Percentiles rank a stretch among this genome's conserved stretches.
phyloP scores from a whole-genome alignment of 2,797 vertebrate species.

The Cottoperca gobio region DNA sequence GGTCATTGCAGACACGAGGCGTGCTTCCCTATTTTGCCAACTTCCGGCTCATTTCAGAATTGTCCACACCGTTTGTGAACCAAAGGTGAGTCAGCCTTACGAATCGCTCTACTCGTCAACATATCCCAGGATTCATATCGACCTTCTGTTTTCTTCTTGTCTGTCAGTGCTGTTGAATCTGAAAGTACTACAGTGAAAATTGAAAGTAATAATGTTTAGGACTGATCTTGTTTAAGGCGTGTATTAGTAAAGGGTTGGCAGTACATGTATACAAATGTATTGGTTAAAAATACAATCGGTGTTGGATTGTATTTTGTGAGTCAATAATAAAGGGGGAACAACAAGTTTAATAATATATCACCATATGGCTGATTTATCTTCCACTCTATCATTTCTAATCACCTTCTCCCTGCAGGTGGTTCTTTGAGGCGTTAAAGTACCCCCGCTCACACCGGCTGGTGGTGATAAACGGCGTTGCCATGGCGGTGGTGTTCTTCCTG shows the following conservation, averaged over 20 bases:
- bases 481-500: slow-evolving; percentile 86
- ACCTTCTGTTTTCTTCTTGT: too few relatives aligned
- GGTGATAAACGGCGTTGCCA: slow-evolving; percentile 83
- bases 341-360: too few relatives aligned
- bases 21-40: slow-evolving; percentile 88
- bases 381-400: slow-evolving; percentile 1
- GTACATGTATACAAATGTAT: too few relatives aligned
- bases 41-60: slow-evolving; percentile 90
- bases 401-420: slow-evolving; percentile 79
- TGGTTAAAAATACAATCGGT: too few relatives aligned
- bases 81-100: slow-evolving; percentile 79
- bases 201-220: too few relatives aligned
- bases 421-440: slow-evolving; percentile 83
- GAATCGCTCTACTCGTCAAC: not conserved
- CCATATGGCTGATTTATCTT: not conserved
- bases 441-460: slow-evolving; percentile 83
- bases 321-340: too few relatives aligned
- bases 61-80: slow-evolving; percentile 89
- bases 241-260: too few relatives aligned
- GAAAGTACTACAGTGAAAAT: too few relatives aligned
- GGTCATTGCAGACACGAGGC: slow-evolving; percentile 79
- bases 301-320: too few relatives aligned
- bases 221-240: too few relatives aligned
- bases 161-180: too few relatives aligned
- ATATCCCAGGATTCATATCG: not conserved